These are phyloP conservation scores for Cepaea nemoralis DNA, from an alignment of 1,140 invertebrate species.

Conservation along the genomic window DNA sequence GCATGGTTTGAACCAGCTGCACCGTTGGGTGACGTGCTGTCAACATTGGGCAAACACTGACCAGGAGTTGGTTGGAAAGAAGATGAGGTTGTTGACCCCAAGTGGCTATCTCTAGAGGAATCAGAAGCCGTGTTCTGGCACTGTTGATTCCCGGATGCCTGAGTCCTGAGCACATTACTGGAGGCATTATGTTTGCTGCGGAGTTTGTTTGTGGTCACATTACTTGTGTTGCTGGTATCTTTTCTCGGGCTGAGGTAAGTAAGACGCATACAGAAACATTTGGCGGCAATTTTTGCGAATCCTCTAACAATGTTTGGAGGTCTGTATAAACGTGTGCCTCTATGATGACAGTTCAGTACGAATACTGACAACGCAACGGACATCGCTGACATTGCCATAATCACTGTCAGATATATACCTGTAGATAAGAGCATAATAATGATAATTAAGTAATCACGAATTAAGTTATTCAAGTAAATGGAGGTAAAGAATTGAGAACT, in stretches of 20 bases:
- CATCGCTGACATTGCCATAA: constrained; percentile 71
- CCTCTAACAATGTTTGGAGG: constrained; percentile 59
- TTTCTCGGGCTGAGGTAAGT: constrained; percentile 26
- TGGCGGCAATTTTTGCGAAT: constrained; percentile 44
- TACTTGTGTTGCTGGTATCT: not conserved
- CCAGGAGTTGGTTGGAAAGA: not conserved
- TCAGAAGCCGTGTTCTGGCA: not conserved
- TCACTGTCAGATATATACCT: constrained; percentile 71
- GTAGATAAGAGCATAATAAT: constrained; percentile 21
- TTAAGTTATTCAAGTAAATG: too few species aligned
- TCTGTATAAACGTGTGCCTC: constrained; percentile 53
- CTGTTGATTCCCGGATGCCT: not conserved
- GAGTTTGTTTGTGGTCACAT: not conserved
- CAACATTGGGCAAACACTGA: not conserved
- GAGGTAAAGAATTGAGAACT: too few species aligned
- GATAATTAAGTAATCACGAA: too few species aligned
- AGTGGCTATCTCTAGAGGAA: not conserved
- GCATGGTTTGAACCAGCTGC: not conserved
- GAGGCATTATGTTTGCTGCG: not conserved
- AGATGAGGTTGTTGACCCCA: too few species aligned
- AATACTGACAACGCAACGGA: constrained; percentile 71
- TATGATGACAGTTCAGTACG: constrained; percentile 70
- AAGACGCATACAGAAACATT: constrained; percentile 54
- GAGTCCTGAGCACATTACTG: not conserved
- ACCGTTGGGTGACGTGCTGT: not conserved